These are phyloP conservation scores for Brachypodius melanocephalos DNA, from an alignment of 2,113 vertebrate genomes.

Conservation along the genomic window DNA sequence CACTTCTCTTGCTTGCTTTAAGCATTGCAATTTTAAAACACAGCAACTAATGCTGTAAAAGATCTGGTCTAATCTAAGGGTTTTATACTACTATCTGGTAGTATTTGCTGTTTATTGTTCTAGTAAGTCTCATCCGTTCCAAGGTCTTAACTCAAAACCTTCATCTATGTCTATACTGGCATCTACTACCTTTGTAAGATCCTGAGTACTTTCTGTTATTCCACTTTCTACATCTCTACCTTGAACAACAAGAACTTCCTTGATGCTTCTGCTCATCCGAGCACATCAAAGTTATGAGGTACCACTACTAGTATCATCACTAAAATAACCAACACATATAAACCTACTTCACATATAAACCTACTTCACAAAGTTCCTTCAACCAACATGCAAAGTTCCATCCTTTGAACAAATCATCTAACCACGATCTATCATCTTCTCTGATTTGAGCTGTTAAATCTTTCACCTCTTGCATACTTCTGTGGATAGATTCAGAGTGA, in stretches of 20 bases:
- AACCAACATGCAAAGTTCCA: background rate
- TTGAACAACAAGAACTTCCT: background rate
- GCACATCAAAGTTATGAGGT: background rate
- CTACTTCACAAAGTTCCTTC: background rate
- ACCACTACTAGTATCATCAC: background rate
- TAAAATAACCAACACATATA: background rate
- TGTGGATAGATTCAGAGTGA: background rate
- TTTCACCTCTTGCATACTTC: background rate
- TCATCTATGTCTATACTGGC: background rate
- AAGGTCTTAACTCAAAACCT: background rate
- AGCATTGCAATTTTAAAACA: too few species aligned
- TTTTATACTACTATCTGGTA: too few species aligned
- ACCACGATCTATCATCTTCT: background rate
- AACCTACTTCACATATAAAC: background rate
- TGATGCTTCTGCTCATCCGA: background rate
- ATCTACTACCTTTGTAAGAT: background rate
- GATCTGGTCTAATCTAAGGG: too few species aligned
- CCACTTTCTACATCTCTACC: too few species aligned
- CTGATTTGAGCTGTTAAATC: background rate
- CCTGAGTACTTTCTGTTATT: background rate
- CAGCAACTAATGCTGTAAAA: too few species aligned
- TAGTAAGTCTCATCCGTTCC: background rate
- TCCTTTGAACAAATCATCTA: background rate
- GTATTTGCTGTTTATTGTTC: background rate
- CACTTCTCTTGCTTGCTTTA: too few species aligned